Evolutionary conservation across 2,797 vertebrate species (phyloP).

Genomic region (Chiroxiphia lanceolata): DNA sequence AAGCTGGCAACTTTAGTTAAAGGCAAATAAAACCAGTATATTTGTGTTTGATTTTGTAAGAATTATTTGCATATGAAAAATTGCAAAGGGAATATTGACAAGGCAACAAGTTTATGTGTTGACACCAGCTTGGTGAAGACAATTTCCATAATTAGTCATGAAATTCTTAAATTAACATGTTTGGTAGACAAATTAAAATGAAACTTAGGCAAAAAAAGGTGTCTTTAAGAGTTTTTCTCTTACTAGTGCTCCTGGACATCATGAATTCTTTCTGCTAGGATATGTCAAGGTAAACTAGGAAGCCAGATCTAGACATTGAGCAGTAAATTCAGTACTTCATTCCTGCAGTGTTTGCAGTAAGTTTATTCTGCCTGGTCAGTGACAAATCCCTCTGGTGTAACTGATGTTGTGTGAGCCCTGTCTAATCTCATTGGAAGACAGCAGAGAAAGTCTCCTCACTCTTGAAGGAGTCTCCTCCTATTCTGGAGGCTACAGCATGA

Average conservation of each 20-base stretch:
- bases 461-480: not conserved
- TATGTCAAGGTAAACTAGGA: not conserved
- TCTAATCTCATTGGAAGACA: not conserved
- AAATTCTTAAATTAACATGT: not conserved
- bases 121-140: not conserved
- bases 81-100: not conserved
- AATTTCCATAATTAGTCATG: constrained; percentile 3
- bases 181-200: not conserved
- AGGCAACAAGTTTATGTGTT: not conserved
- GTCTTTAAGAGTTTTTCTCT: not conserved
- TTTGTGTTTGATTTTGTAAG: not conserved
- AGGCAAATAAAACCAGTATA: not conserved
- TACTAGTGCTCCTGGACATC: not conserved
- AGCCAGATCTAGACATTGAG: not conserved
- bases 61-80: not conserved
- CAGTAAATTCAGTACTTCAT: not conserved
- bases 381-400: not conserved
- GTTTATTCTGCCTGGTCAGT: not conserved
- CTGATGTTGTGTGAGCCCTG: not conserved
- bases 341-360: not conserved
- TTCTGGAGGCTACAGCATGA: not conserved
- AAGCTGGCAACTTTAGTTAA: not conserved
- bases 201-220: not conserved
- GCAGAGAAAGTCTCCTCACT: not conserved
- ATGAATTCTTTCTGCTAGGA: not conserved